Base-by-base conservation (phyloP, 2,888 invertebrate genomes). In the Nysson spinosus region DNA sequence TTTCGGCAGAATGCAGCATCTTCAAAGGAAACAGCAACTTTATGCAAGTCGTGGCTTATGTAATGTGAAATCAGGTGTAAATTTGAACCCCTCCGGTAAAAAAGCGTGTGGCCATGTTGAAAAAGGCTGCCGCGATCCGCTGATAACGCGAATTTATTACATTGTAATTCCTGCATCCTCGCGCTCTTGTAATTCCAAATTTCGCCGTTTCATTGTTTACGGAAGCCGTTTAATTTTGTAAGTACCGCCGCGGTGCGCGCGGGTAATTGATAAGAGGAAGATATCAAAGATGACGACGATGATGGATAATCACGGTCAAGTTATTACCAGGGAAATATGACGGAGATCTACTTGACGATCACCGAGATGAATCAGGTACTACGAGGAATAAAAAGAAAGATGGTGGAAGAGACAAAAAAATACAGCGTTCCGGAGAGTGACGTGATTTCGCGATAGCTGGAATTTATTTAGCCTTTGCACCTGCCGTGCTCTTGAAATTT, bases 401-500 rank as follows among this genome's bases (percentile, higher is more conserved):
- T 35, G 0, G 32, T 4, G 20, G n/a, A n/a, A n/a, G n/a, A n/a
- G 51, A 72, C 72, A 60, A 69, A 65, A 42, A 56, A 39, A 22
- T 30, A 19, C 32, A 19, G 30, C 20, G 43, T 17, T 3, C 42
- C 32, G 40, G 17, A n/a, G 43, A 49, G 28, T 49, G 62, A 61
- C 54, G 77, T 64, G 80, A 80, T 79, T 72, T 51, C 49, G 62
- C 69, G 80, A 81, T 81, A 81, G 58, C 52, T 24, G 54, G 60
- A 69, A 79, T 81, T 81, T 81, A 82, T 80, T 69, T 37, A 20
- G 35, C 24, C 58, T 62, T 52, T 64, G 60, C 80, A 79, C 75
- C 77, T 78, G 80, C 75, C 74, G 61, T 60, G 17, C 20, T 47
- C 40, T 56, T 56, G 65, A 77, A 75, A 75, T 72, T 71, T 64